Percentiles rank a stretch among this genome's conserved stretches.
Conservation (phyloP, 2,113 vertebrate species). For the Scomber scombrus region DNA sequence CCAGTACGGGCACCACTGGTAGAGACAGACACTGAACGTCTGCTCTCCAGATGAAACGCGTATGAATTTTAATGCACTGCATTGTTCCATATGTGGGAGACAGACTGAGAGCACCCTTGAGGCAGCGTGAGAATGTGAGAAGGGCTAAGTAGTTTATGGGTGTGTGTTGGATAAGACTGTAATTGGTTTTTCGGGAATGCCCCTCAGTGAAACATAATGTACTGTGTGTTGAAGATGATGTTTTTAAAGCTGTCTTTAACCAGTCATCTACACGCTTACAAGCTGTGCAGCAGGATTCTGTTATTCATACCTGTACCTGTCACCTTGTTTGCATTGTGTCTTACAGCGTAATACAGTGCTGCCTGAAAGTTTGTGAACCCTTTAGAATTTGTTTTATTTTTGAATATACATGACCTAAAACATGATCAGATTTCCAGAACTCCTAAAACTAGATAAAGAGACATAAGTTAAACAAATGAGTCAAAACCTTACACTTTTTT, state of each 20-base stretch:
- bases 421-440: no score
- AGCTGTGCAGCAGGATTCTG: neutral
- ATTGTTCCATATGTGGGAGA: conserved; percentile 81
- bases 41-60: conserved; percentile 73
- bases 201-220: conserved; percentile 16
- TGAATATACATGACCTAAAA: no score
- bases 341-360: no score
- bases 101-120: conserved; percentile 64
- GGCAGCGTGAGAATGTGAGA: conserved; percentile 56
- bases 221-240: neutral
- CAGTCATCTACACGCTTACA: neutral
- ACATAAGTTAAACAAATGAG: no score
- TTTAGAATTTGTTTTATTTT: no score
- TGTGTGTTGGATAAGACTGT: conserved; percentile 31
- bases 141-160: conserved; percentile 16
- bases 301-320: neutral
- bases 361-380: no score
- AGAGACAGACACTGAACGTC: conserved; percentile 75
- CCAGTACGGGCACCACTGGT: conserved; percentile 71
- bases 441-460: no score
- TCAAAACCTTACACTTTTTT: no score
- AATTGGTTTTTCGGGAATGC: conserved; percentile 21
- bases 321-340: neutral
- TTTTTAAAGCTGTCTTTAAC: conserved; percentile 8
- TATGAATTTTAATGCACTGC: conserved; percentile 82